Evolutionary conservation across 2,797 vertebrate species (phyloP).

Genomic region (Acanthiza pusilla): DNA sequence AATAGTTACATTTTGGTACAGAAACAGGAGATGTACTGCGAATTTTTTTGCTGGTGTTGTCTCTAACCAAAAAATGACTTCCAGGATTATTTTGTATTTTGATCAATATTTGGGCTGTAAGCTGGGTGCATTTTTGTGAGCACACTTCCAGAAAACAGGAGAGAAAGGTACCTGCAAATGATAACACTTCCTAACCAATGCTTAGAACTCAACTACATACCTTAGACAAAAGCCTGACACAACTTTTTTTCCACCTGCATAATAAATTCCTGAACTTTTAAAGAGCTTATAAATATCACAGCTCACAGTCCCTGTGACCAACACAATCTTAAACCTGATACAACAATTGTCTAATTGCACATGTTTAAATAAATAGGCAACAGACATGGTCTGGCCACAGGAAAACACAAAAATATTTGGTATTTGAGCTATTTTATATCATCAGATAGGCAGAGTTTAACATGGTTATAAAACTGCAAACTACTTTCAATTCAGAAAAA

Average conservation of each 20-base stretch:
- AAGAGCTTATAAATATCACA: neutral
- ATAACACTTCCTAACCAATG: neutral
- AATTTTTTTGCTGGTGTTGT: neutral
- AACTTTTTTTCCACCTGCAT: neutral
- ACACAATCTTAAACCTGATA: neutral
- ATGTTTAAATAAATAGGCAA: neutral
- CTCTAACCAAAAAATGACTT: neutral
- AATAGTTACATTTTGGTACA: neutral
- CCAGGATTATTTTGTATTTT: neutral
- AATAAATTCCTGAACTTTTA: neutral
- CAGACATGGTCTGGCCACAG: neutral
- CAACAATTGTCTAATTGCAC: neutral
- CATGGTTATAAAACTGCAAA: neutral
- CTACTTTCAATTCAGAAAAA: neutral
- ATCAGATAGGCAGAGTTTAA: neutral
- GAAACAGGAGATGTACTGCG: neutral
- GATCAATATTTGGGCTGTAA: neutral
- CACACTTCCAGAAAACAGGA: neutral
- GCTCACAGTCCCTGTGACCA: neutral
- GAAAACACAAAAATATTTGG: neutral
- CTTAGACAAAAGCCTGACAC: neutral
- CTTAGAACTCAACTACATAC: neutral
- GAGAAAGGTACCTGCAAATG: neutral
- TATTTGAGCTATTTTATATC: neutral
- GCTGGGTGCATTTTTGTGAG: neutral